Conservation (phyloP, 2,888 invertebrate genomes). For the Lasius platythorax region DNA sequence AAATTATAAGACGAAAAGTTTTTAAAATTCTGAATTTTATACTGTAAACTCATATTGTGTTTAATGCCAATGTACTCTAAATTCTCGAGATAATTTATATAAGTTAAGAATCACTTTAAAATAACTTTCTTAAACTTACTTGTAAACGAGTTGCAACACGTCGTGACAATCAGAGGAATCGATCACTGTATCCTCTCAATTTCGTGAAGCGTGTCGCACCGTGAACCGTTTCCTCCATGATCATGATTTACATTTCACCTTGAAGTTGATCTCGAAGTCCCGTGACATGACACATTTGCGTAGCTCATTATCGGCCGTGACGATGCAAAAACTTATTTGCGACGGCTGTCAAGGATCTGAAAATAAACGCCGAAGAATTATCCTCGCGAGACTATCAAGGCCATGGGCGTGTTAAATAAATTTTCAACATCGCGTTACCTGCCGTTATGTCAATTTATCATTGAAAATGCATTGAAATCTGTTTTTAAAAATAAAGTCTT, state of each 20-base stretch:
- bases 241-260: conserved; percentile 61
- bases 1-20: neutral
- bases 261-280: conserved; percentile 61
- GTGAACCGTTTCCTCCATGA: conserved; percentile 41
- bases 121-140: neutral
- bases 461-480: neutral
- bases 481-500: neutral
- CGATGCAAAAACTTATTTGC: conserved; percentile 19
- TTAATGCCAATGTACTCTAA: neutral
- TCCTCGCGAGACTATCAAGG: neutral
- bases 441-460: conserved; percentile 14
- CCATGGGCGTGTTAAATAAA: conserved; percentile 1
- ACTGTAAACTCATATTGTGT: neutral
- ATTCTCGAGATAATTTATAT: neutral
- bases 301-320: conserved; percentile 56
- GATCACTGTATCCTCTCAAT: neutral
- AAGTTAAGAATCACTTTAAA: neutral
- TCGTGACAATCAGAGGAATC: neutral
- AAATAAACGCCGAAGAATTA: conserved; percentile 35
- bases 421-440: conserved; percentile 43
- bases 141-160: neutral
- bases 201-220: neutral
- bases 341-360: conserved; percentile 46
- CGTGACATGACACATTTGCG: conserved; percentile 53
- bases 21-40: neutral